These are phyloP conservation scores for Charanyca ferruginea DNA, from an alignment of 2,888 invertebrate genomes.

Conservation along the genomic window DNA sequence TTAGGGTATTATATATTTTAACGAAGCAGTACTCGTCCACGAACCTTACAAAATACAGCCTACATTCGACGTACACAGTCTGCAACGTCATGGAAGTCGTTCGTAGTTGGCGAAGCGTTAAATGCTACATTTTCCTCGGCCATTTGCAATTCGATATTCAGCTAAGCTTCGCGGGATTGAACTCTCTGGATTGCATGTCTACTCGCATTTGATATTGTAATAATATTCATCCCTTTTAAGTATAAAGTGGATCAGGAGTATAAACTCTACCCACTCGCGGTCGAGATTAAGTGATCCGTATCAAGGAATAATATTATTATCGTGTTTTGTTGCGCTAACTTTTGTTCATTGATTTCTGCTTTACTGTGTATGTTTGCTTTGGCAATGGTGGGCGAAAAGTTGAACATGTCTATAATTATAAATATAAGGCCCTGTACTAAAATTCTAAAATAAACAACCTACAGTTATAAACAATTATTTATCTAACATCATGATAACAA, in stretches of 20 bases:
- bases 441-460: neutral
- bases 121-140: conserved; percentile 88
- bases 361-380: conserved; percentile 14
- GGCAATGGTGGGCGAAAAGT: neutral
- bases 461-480: no score
- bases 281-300: conserved; percentile 55
- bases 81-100: conserved; percentile 78
- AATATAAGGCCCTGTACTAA: neutral
- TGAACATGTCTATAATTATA: neutral
- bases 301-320: conserved; percentile 48
- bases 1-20: neutral
- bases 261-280: conserved; percentile 49
- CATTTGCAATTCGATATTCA: conserved; percentile 90
- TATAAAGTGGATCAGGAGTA: conserved; percentile 73
- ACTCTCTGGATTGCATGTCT: conserved; percentile 82
- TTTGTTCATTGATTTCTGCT: conserved; percentile 13
- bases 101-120: conserved; percentile 88
- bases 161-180: conserved; percentile 86
- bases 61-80: conserved; percentile 71
- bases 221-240: conserved; percentile 83
- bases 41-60: neutral
- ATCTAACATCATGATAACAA: no score
- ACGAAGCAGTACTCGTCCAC: neutral
- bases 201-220: conserved; percentile 81
- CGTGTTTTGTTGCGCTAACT: conserved; percentile 33